Base-by-base conservation (phyloP, 2,113 vertebrate species). In the Archocentrus centrarchus region DNA sequence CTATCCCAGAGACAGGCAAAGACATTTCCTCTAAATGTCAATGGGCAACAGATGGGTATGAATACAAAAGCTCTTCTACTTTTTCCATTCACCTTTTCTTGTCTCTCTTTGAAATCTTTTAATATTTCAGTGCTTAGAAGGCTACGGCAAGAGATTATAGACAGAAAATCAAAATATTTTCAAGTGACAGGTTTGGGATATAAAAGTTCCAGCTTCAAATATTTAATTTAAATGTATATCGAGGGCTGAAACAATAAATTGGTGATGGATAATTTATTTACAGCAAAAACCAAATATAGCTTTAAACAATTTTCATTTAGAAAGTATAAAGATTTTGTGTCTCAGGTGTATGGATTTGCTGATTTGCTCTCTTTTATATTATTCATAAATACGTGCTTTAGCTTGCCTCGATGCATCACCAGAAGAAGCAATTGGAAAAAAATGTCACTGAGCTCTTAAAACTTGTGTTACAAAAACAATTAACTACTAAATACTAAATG, bases 1-100 rank as follows among this genome's bases (percentile, higher is more conserved):
- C 79, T 47, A 75, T 64, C 6, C 39, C 20, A 6, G 60, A 84
- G 75, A 84, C 62, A 1, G 60, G 27, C 39, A 75, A 30, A 86
- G 53, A 84, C 77, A 62, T 88, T 86, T 79, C 39, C 13, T 68
- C 39, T 81, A 88, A 88, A 92, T 92, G 86, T 83, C 84, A 93
- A 82, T n/a, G 50, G 32, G 53, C 66, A 83, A 57, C 68, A 81
- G 81, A 73, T 75, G 81, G 64, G 35, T 14, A 11, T 70, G 83
- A 91, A 87, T 85, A 85, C 79, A 50, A 73, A 86, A 80, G 15
- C 10, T 37, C n/a, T 22, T 66, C 59, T 22, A 53, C 14, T 37
- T 18, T 76, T 79, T 32, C 41, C 3, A 3, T n/a, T 30, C 57
- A 59, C 37, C 58, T 73, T 68, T 41, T 68, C 27, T 37, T 4